Evolutionary conservation across 2,797 vertebrate species (phyloP).

Genomic region (Bradypus variegatus): DNA sequence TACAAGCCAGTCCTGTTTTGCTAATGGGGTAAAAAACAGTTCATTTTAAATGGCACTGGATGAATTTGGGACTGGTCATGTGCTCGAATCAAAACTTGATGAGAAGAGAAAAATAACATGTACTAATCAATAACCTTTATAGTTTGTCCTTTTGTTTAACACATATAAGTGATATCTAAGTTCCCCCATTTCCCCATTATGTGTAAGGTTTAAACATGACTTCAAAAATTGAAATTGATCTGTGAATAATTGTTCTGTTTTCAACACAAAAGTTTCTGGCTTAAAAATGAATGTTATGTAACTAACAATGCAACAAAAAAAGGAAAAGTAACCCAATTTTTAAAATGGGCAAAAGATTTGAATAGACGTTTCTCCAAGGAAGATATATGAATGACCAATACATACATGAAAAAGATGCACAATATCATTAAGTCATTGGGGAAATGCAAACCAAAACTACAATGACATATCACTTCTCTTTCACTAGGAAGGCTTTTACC

Average conservation of each 20-base stretch:
- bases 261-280: neutral
- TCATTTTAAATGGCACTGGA: neutral
- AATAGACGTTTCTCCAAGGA: neutral
- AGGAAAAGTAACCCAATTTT: neutral
- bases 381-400: neutral
- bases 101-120: constrained; percentile 18
- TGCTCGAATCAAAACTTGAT: neutral
- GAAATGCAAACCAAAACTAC: neutral
- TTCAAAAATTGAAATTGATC: neutral
- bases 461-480: neutral
- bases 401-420: neutral
- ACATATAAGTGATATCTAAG: neutral
- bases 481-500: neutral
- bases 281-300: neutral
- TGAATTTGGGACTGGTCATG: neutral
- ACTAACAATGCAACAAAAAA: neutral
- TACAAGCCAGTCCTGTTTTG: neutral
- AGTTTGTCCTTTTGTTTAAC: neutral
- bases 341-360: neutral
- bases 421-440: neutral
- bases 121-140: neutral
- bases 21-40: neutral
- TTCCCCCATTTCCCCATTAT: neutral
- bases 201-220: neutral
- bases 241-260: neutral